Base-by-base conservation (phyloP, 2,113 vertebrate genomes). In the Pteropus alecto region DNA sequence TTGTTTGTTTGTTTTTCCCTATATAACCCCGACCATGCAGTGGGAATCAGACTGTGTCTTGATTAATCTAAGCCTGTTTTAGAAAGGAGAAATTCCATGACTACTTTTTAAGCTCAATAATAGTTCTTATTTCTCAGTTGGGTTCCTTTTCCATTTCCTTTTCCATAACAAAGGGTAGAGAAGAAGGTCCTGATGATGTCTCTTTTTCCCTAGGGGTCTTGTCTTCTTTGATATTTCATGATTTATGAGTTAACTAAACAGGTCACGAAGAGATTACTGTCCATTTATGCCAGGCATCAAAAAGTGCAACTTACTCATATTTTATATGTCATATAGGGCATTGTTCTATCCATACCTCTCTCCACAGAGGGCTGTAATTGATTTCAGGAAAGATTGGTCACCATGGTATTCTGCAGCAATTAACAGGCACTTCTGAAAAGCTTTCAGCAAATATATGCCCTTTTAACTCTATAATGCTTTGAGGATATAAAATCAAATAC, bases 401-500 rank as follows among this genome's bases (percentile, higher is more conserved):
- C 24, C 30, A 74, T n/a, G 1, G 24, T 67, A 33, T 70, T 93
- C 11, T 56, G 6, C 38, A 77, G 26, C 18, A 76, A 61, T 61
- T 54, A 90, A 68, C 6, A 95, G 41, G 7, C 10, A n/a, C 68
- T 77, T 33, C 46, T 68, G 21, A 63, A 61, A 96, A 82, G 8
- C 7, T 82, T 67, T 82, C 18, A 77, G 24, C 43, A 58, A 78
- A 65, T 63, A 48, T 18, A 35, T 58, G 21, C 13, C 30, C 54
- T 90, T 87, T 93, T 24, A 82, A 67, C 68, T 76, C 24, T 77
- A 14, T 22, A 54, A 76, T 54, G 30, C 60, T 87, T 70, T 56
- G 90, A 90, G 21, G 43, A 90, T 77, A 70, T n/a, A 82, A 87
- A 92, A 93, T 76, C 61, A 70, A 63, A 95, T 12, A 90, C 1